Base-by-base conservation (phyloP, 2,888 invertebrate genomes). In the Leucophora obtusa region DNA sequence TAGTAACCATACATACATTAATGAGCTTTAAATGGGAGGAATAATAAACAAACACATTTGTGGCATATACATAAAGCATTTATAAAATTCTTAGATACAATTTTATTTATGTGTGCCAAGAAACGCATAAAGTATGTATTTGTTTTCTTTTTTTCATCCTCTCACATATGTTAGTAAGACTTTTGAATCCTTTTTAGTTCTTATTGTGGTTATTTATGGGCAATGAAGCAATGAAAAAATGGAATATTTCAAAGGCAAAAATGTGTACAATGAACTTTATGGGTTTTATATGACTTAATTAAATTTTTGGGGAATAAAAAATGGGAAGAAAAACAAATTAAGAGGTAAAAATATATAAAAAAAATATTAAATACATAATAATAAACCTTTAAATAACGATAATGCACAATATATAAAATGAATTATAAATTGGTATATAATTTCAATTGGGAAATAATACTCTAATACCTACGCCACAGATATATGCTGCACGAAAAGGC, bases 1-100 rank as follows among this genome's bases (percentile, higher is more conserved):
- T 28, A 28, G 6, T 28, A 7, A 28, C 11, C 38, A 38, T 11
- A 14, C 38, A 38, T 11, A 38, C 38, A 38, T 47, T 47, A 47
- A 47, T 47, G 51, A 65, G 65, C 35, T 53, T 53, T 53, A 53
- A 17, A 35, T 53, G 53, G 35, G 53, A 15, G 53, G 35, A 21
- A 66, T 43, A 54, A 68, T 43, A 59, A 59, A 38, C 24, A 68
- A 28, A 68, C n/a, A 68, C 54, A 68, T 47, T 68, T 68, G 53
- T 56, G 17, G 15, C 54, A 68, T 15, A 47, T 17, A 66, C 66
- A 56, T 56, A 54, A 66, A 66, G 54, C 66, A 53, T 66, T 56
- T 68, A 56, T 43, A 56, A 54, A 38, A 43, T 56, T 68, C 28
- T 43, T 54, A 56, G 66, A 68, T 43, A 43, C 66, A 56, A 68